phyloP scores from a whole-genome alignment of 37 sponge, comb jelly and placozoan species.

The Halichondria panicea region DNA sequence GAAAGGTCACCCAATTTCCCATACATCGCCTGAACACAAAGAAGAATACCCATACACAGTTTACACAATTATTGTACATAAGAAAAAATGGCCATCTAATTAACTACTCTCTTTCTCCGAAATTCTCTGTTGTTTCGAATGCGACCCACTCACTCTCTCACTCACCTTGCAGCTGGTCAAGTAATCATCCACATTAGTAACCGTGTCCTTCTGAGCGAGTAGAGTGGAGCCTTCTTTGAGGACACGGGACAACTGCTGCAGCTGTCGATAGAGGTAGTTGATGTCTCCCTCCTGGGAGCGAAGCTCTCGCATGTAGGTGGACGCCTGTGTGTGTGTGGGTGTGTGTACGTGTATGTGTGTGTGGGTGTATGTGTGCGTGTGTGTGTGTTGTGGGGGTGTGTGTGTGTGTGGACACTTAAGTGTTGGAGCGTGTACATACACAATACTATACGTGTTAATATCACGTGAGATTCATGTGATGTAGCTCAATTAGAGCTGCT shows the following conservation, averaged over 20 bases:
- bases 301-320: constrained; percentile 8
- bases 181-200: constrained; percentile 29
- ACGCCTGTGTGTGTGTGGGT: not conserved
- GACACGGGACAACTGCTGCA: constrained; percentile 14
- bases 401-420: not conserved
- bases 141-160: not conserved
- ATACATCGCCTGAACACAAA: constrained; percentile 10
- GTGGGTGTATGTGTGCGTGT: not conserved
- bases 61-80: not conserved
- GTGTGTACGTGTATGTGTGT: not conserved
- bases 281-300: constrained; percentile 18
- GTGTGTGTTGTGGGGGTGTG: not conserved
- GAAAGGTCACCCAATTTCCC: not conserved
- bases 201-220: constrained; percentile 14
- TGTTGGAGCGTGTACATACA: not conserved
- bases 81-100: not conserved
- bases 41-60: not conserved
- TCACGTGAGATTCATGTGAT: no score
- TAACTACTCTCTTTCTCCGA: not conserved
- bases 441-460: not conserved
- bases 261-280: constrained; percentile 31
- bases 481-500: no score
- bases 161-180: constrained; percentile 33
- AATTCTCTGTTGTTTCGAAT: no score
- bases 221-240: constrained; percentile 24